phyloP scores from a whole-genome alignment of 2,888 invertebrate genomes.

The Apoda limacodes region DNA sequence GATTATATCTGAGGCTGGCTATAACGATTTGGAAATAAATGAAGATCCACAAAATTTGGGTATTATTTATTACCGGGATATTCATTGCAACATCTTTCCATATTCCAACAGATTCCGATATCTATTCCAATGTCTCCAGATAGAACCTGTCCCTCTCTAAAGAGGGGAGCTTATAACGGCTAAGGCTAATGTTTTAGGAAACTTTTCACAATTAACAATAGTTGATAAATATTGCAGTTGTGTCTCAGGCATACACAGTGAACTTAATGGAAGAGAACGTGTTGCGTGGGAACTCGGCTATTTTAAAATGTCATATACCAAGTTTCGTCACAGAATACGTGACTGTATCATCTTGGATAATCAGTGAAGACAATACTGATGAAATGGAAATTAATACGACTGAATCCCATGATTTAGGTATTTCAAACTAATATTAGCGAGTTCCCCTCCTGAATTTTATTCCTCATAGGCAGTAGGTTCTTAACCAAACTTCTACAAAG shows the following conservation, averaged over 20 bases:
- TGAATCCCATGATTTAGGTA: conserved; percentile 48
- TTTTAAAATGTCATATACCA: conserved; percentile 93
- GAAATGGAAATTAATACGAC: conserved; percentile 48
- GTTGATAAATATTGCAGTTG: no score
- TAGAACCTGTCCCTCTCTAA: no score
- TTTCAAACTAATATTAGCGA: conserved; percentile 8
- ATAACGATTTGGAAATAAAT: conserved; percentile 58
- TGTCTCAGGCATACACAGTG: conserved; percentile 87
- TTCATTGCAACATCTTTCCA: conserved; percentile 1
- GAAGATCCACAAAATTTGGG: conserved; percentile 50
- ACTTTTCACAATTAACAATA: no score
- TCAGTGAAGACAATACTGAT: conserved; percentile 77
- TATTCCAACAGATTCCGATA: no score
- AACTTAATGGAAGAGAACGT: conserved; percentile 95
- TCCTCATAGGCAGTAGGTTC: conserved; percentile 1
- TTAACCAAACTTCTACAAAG: no score
- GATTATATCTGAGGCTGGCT: conserved; percentile 80
- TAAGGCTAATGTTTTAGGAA: no score
- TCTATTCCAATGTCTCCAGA: no score
- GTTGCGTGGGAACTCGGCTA: conserved; percentile 88
- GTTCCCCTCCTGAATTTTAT: conserved; percentile 3
- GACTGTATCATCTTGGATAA: conserved; percentile 86
- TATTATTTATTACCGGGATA: no score
- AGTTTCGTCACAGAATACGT: conserved; percentile 94
- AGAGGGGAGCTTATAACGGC: no score